Base-by-base conservation (phyloP, 2,888 invertebrate species). In the Lacanobia wlatinum region DNA sequence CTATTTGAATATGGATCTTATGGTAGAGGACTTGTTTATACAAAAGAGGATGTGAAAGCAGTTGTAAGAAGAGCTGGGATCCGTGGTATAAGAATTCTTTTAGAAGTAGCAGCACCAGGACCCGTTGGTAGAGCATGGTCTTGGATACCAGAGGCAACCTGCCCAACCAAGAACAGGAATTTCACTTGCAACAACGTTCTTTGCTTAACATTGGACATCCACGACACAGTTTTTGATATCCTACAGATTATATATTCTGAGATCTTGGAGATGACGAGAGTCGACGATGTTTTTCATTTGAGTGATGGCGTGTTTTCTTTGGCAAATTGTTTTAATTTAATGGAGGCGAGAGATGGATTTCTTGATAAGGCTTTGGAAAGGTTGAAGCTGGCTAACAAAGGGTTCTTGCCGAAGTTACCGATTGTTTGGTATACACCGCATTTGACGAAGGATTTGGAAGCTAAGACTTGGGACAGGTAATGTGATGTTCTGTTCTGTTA, bases 71-170 rank as follows among this genome's bases (percentile, higher is more conserved):
- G 97, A 92, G 98, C 98, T 3, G 96, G 97, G 73, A 89, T 98
- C 7, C 96, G 98, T 72, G 99, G 99, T 0, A 97, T 99, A 64
- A 97, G 99, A 84, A 97, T 99, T 8, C 92, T 99, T 58, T 97
- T 99, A 0, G 99, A 99, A 94, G 97, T 99, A 64, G 98, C 99
- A 89, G 97, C 98, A 0, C 99, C 99, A 1, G 98, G 98, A 0
- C 98, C 98, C 84, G 98, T 98, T 0, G 98, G 98, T 0, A 97
- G 98, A 86, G 97, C 98, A 0, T 98, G 98, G 98, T 97, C 98
- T 71, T 98, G 98, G 98, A 97, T 97, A 43, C 95, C 97, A 1
- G 96, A 97, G 72, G 97, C 97, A 55, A 88, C 84, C 1, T 94
- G 94, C 65, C 87, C 90, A 0, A 85, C 72, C 0, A 91, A 90